phyloP scores from a whole-genome alignment of 2,797 vertebrate species.

The Gymnopithys bicolor region DNA sequence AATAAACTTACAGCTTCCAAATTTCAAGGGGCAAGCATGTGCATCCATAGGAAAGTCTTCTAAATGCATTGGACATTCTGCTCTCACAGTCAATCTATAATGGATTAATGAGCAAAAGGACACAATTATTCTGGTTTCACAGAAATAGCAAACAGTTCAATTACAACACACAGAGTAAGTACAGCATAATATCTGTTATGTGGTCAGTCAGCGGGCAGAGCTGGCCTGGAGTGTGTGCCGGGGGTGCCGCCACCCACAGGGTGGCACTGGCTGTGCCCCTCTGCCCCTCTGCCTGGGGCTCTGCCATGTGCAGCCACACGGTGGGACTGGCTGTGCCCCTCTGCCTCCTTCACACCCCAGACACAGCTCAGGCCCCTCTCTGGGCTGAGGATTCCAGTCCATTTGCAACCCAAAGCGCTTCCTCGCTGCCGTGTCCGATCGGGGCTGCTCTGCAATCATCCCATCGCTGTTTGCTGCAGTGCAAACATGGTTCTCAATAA shows the following conservation, averaged over 20 bases:
- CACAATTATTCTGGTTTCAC: conserved; percentile 43
- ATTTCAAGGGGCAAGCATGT: conserved; percentile 97
- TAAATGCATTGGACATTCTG: conserved; percentile 98
- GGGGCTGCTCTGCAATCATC: background rate
- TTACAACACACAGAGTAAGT: background rate
- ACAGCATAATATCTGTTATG: background rate
- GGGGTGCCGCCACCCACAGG: too few relatives aligned
- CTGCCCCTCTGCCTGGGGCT: too few relatives aligned
- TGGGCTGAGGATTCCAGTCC: background rate
- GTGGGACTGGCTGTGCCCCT: background rate
- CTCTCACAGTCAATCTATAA: conserved; percentile 94
- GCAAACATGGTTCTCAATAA: background rate
- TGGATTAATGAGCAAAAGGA: conserved; percentile 44
- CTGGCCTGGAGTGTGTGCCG: background rate
- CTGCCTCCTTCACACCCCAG: background rate
- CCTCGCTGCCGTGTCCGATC: background rate
- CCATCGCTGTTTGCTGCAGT: background rate
- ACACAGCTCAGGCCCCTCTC: background rate
- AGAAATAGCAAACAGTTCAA: conserved; percentile 4
- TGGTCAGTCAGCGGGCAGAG: background rate
- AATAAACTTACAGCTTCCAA: conserved; percentile 96
- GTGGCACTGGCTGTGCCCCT: background rate
- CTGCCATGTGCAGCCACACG: too few relatives aligned
- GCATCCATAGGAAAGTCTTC: conserved; percentile 99
- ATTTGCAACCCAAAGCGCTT: background rate